Evolutionary conservation across 2,888 invertebrate genomes (phyloP).

Genomic region (Abrostola tripartita): DNA sequence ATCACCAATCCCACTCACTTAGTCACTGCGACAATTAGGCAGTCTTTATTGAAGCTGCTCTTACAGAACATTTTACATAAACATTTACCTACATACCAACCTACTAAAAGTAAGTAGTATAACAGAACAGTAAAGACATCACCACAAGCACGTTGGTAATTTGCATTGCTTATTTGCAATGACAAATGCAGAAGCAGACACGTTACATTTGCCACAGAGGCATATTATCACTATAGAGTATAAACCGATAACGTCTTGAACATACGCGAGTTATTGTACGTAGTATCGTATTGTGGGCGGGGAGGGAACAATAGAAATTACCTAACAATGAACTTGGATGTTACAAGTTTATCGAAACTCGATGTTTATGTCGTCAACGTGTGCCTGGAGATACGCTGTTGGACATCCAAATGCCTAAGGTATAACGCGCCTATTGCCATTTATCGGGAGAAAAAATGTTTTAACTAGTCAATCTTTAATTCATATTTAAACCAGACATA

Average conservation of each 20-base stretch:
- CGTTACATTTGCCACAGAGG: conserved; percentile 6
- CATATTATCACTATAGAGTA: conserved; percentile 2
- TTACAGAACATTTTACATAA: conserved; percentile 27
- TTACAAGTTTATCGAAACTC: neutral
- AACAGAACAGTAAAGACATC: conserved; percentile 6
- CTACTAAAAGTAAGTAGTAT: conserved; percentile 21
- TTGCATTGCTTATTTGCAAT: conserved; percentile 34
- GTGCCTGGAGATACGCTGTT: too few relatives aligned
- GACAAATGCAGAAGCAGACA: conserved; percentile 2
- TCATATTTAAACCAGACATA: too few relatives aligned
- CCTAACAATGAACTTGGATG: conserved; percentile 4
- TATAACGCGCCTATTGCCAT: too few relatives aligned
- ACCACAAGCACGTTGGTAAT: conserved; percentile 16
- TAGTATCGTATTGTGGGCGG: neutral
- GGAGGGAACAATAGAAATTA: conserved; percentile 9
- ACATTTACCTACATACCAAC: too few relatives aligned
- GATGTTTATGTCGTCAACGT: too few relatives aligned
- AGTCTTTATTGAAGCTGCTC: conserved; percentile 8
- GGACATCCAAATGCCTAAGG: too few relatives aligned
- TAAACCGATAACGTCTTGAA: conserved; percentile 16
- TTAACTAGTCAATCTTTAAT: too few relatives aligned
- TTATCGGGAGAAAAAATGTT: too few relatives aligned
- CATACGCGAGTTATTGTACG: neutral
- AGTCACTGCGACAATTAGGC: conserved; percentile 11
- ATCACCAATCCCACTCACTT: conserved; percentile 21